Base-by-base conservation (phyloP, 2,888 invertebrate genomes). In the Cephonodes hylas region DNA sequence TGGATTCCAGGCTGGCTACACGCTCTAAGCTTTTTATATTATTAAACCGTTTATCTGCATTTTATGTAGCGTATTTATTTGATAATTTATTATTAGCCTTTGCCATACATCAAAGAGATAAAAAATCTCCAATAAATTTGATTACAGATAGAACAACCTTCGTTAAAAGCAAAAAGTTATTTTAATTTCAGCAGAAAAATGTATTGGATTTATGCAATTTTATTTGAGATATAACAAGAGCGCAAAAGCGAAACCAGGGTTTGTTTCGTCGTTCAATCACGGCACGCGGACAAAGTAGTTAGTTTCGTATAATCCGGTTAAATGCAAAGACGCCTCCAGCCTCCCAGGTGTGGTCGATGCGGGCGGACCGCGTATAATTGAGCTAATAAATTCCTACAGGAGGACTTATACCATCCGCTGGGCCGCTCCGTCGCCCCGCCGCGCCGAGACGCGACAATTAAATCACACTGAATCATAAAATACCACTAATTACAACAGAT, bases 361-460 rank as follows among this genome's bases (percentile, higher is more conserved):
- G 77, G 74, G 79, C 80, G 78, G 79, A 81, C 80, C 83, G 81
- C 85, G 82, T 86, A 84, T 91, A 91, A 91, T 91, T 89, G 88
- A 80, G 77, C 84, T 80, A 79, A 90, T 91, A 91, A 91, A 90
- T 91, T 85, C 80, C 66, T 48, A 73, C 76, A 75, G 77, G 77
- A 78, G 81, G 84, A 84, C 86, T 88, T 84, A 79, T 79, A 82
- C 53, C 53, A 53, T 27, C 53, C 53, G 10, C n/a, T 31, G 53
- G 15, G 53, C 31, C 23, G 48, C 48, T 7, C 75, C 80, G 75
- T 76, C 77, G 79, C 27, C 3, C 7, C 48, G 70, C 75, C 74
- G 72, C 71, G 75, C 76, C 77, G 79, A 80, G 86, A 82, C 80
- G 85, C 84, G 86, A 85, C 90, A 88, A 89, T 91, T 89, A 91